Percentiles rank a stretch among this genome's conserved stretches.
Evolutionary conservation across 2,797 vertebrate species (phyloP).

Genomic region (Microcaecilia unicolor): DNA sequence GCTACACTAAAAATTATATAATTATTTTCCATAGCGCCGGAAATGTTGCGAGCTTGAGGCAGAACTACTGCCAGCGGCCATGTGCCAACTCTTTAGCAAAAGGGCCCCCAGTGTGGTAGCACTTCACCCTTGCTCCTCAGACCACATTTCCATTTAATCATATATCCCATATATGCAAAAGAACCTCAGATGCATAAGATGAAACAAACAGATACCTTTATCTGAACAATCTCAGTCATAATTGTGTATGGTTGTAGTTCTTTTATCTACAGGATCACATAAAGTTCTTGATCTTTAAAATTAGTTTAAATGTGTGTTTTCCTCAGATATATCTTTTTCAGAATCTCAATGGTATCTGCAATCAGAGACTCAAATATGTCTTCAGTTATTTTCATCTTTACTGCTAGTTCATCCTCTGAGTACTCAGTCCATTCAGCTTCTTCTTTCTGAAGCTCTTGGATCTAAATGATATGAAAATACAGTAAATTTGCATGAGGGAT

Average conservation of each 20-base stretch:
- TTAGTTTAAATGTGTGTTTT: background rate
- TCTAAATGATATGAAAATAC: background rate
- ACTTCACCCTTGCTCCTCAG: too few species aligned
- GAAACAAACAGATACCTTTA: too few species aligned
- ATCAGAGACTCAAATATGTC: conserved; percentile 29
- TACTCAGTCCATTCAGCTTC: conserved; percentile 25
- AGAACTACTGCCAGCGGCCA: too few species aligned
- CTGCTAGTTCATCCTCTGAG: conserved; percentile 19
- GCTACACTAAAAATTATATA: too few species aligned
- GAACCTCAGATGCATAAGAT: too few species aligned
- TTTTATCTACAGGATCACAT: background rate
- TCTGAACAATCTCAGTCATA: too few species aligned
- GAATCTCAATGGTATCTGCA: conserved; percentile 27
- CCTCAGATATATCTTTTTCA: conserved; percentile 22
- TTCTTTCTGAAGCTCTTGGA: conserved; percentile 19
- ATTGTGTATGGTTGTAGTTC: background rate
- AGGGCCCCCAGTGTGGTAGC: too few species aligned
- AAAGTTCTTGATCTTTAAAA: background rate
- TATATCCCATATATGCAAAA: too few species aligned
- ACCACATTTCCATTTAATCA: too few species aligned
- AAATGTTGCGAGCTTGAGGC: too few species aligned
- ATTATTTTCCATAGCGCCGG: too few species aligned
- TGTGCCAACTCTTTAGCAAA: too few species aligned
- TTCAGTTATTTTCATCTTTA: conserved; percentile 34
- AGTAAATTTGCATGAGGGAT: background rate